A percentile compares a stretch with the other conserved stretches of the same genome.
Conservation (phyloP, 2,113 vertebrate genomes). For the Peromyscus maniculatus region DNA sequence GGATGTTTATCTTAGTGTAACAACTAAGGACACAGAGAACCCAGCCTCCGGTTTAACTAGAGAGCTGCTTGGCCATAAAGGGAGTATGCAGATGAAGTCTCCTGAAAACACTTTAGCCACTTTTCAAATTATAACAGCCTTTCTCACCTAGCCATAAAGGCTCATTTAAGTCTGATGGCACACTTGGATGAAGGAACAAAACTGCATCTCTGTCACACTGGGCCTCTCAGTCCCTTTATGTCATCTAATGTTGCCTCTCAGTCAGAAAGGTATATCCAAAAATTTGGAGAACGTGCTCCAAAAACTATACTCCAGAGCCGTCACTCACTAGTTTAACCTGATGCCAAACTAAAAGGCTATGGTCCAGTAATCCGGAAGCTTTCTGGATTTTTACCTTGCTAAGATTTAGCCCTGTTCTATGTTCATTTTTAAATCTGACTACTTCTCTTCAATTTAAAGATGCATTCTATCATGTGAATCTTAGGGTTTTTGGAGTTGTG, state of each 20-base stretch:
- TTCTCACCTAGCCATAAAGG: slow-evolving; percentile 25
- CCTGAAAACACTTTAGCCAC: not conserved
- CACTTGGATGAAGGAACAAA: slow-evolving; percentile 32
- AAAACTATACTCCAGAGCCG: not conserved
- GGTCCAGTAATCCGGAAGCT: not conserved
- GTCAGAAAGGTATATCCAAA: slow-evolving; percentile 12
- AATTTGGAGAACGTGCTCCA: not conserved
- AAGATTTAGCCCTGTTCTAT: not conserved
- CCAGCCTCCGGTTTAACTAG: not conserved
- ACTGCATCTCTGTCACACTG: not conserved
- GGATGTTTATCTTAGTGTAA: not conserved
- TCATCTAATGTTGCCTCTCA: slow-evolving; percentile 35
- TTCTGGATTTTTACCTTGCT: not conserved
- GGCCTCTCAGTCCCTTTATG: not conserved
- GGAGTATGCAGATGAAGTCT: not conserved
- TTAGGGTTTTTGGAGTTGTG: slow-evolving; percentile 4
- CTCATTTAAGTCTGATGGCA: slow-evolving; percentile 34
- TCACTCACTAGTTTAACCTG: not conserved
- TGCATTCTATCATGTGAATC: not conserved
- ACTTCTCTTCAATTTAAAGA: slow-evolving; percentile 10
- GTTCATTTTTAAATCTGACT: not conserved
- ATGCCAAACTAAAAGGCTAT: not conserved
- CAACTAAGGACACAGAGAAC: not conserved
- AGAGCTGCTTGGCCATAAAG: not conserved
- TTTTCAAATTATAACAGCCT: slow-evolving; percentile 21